Base-by-base conservation (phyloP, 1,140 invertebrate species). In the Musca domestica region DNA sequence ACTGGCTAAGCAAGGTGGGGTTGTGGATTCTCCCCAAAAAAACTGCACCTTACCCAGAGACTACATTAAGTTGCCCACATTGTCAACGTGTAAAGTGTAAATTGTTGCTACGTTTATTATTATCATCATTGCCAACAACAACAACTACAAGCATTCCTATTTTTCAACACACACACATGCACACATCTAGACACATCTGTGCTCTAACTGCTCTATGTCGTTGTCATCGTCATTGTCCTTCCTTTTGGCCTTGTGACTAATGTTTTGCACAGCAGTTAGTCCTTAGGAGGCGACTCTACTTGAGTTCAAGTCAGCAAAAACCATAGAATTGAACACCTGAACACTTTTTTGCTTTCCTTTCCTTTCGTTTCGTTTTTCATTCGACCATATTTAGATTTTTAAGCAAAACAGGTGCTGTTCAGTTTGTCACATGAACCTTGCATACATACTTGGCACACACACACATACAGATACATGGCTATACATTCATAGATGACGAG, bases 161-260 rank as follows among this genome's bases (percentile, higher is more conserved):
- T 58, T 9, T 27, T 25, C 27, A 27, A 58, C 17, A 58, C 49
- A 20, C 1, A 12, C 17, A 22, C 49, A 52, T 20, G 23, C 5
- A 19, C 49, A 51, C 12, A 27, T 4, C 3, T 22, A 58, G 23
- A 58, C 12, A 15, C 23, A 27, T n/a, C 27, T 61, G 34, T 61
- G 56, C 27, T 19, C 27, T 27, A 34, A n/a, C 9, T 41, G n/a
- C 54, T 58, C 14, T 5, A 7, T 10, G 10, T 52, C 19, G n/a
- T 52, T 52, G 20, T 52, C 52, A 58, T 19, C 17, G 56, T 61
- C 56, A 61, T 61, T 68, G 67, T 68, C 67, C 67, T 68, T 68
- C 67, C 67, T 68, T 47, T 68, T 68, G 67, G 67, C 67, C 67
- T 68, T 68, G 67, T 68, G 58, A 68, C 58, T 68, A 68, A 68